Evolutionary conservation across 1,140 invertebrate genomes (phyloP).

Genomic region (Eueides isabella): DNA sequence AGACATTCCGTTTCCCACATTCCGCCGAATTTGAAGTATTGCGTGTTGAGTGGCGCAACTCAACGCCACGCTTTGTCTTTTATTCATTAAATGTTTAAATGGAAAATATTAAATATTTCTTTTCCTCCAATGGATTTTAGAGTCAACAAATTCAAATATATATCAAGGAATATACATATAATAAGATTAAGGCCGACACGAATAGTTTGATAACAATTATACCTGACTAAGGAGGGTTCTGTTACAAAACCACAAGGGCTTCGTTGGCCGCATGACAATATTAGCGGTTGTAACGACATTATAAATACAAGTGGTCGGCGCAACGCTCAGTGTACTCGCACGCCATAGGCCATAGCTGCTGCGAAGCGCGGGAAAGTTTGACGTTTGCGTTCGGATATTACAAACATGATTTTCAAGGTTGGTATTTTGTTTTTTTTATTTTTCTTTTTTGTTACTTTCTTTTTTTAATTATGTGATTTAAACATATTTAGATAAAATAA

Average conservation of each 20-base stretch:
- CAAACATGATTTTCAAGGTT: constrained; percentile 74
- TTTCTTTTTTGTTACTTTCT: neutral
- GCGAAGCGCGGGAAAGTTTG: constrained; percentile 71
- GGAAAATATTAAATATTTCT: too few species aligned
- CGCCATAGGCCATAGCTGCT: constrained; percentile 51
- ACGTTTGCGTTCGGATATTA: constrained; percentile 56
- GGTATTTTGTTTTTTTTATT: constrained; percentile 49
- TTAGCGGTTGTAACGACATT: constrained; percentile 68
- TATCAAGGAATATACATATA: too few species aligned
- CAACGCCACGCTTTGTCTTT: too few species aligned
- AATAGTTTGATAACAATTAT: constrained; percentile 22
- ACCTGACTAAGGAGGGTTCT: constrained; percentile 47
- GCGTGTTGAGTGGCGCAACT: too few species aligned
- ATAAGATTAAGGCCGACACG: constrained; percentile 11
- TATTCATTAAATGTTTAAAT: too few species aligned
- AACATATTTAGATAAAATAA: neutral
- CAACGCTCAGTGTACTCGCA: constrained; percentile 53
- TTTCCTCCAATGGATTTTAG: too few species aligned
- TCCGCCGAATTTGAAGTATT: too few species aligned
- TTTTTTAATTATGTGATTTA: neutral
- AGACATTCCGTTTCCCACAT: too few species aligned
- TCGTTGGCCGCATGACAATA: constrained; percentile 70
- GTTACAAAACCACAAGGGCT: constrained; percentile 74
- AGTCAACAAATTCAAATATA: too few species aligned
- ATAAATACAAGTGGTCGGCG: constrained; percentile 68